phyloP scores from a whole-genome alignment of 2,797 vertebrate species.

The Lacerta viridis region DNA sequence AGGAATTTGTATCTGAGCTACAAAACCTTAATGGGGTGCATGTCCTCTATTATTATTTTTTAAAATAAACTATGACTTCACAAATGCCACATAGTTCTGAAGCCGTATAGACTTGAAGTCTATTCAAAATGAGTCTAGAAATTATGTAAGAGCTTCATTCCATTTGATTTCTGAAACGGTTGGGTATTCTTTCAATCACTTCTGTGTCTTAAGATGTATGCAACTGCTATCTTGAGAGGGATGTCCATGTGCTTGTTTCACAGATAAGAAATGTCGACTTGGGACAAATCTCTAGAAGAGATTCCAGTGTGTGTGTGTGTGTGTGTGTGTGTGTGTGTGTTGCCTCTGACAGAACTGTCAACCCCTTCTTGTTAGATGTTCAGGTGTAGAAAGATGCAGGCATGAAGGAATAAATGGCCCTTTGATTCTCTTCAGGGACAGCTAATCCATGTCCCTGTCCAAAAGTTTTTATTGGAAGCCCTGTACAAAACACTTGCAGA shows the following conservation, averaged over 20 bases:
- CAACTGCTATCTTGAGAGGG: not conserved
- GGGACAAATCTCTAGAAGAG: not conserved
- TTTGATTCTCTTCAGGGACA: not conserved
- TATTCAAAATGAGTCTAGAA: slow-evolving; percentile 41
- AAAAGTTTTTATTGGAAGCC: slow-evolving; percentile 30
- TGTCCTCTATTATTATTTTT: not conserved
- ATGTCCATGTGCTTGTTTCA: not conserved
- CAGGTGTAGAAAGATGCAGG: not conserved
- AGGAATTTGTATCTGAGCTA: not conserved
- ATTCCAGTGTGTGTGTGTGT: not conserved
- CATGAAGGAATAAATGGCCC: not conserved
- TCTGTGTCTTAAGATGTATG: not conserved
- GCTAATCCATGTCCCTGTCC: slow-evolving; percentile 8
- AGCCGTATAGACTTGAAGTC: slow-evolving; percentile 22
- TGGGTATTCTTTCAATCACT: not conserved
- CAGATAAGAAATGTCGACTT: not conserved
- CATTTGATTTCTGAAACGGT: not conserved
- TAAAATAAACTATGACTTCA: not conserved
- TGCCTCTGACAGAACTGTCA: not conserved
- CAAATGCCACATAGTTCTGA: slow-evolving; percentile 30
- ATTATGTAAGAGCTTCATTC: not conserved
- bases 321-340: not conserved
- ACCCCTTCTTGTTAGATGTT: not conserved
- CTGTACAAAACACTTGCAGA: slow-evolving; percentile 25
- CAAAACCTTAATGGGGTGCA: not conserved